A percentile compares a stretch with the other conserved stretches of the same genome.
phyloP scores from a whole-genome alignment of 1,140 invertebrate species.

The Heliconius hermathena region DNA sequence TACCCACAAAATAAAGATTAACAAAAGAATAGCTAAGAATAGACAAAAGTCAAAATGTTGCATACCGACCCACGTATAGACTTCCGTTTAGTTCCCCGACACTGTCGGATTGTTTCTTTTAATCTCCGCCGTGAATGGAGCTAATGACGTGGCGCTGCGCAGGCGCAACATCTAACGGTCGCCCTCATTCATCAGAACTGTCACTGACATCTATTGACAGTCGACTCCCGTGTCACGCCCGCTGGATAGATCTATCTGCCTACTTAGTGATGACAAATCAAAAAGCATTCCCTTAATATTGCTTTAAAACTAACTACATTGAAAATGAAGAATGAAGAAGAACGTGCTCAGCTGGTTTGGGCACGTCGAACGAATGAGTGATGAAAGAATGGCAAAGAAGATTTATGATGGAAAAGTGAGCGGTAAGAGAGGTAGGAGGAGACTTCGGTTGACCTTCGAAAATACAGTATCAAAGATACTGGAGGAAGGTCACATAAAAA shows the following conservation, averaged over 20 bases:
- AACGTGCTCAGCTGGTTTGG: no score
- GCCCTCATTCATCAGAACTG: constrained; percentile 77
- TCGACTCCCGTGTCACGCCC: constrained; percentile 67
- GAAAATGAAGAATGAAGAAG: no score
- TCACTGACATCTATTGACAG: constrained; percentile 80
- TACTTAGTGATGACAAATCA: constrained; percentile 26
- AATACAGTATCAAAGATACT: no score
- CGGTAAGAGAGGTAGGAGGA: no score
- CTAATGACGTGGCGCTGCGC: constrained; percentile 65
- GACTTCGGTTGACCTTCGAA: no score
- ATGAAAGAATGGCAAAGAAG: no score
- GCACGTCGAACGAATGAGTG: no score
- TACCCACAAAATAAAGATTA: background rate
- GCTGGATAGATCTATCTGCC: constrained; percentile 38
- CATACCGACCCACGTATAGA: constrained; percentile 60
- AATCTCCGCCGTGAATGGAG: constrained; percentile 68
- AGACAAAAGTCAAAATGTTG: constrained; percentile 47
- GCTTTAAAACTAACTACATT: background rate
- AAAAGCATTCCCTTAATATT: constrained; percentile 1
- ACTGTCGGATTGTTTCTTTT: constrained; percentile 72
- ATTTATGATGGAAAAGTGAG: no score
- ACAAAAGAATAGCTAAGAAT: constrained; percentile 40
- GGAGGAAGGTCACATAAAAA: no score
- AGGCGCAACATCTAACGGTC: constrained; percentile 66
- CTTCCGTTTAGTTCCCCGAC: constrained; percentile 65